Evolutionary conservation across 2,797 vertebrate genomes (phyloP).

Genomic region (Echiichthys vipera): DNA sequence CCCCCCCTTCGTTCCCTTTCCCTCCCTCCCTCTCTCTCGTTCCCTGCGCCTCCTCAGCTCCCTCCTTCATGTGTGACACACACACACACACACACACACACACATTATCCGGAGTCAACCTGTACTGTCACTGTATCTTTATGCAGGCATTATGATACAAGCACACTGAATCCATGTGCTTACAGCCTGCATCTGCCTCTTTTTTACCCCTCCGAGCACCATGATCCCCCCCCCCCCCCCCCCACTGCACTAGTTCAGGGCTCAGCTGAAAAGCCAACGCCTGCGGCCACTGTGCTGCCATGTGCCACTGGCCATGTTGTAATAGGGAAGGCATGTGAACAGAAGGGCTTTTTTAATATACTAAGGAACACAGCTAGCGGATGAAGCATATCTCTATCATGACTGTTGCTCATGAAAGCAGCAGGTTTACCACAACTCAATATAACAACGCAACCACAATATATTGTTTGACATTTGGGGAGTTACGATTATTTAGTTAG

Average conservation of each 20-base stretch:
- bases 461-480: neutral
- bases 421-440: constrained; percentile 15
- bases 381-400: constrained; percentile 34
- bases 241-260: constrained; percentile 74
- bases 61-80: constrained; percentile 54
- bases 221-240: constrained; percentile 55
- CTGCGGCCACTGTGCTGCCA: constrained; percentile 77
- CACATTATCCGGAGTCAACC: constrained; percentile 57
- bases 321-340: constrained; percentile 76
- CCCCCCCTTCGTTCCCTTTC: constrained; percentile 44
- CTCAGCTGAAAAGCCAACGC: constrained; percentile 81
- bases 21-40: constrained; percentile 29
- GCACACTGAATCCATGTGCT: constrained; percentile 55
- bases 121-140: constrained; percentile 63
- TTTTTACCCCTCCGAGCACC: constrained; percentile 34
- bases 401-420: constrained; percentile 18
- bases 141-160: constrained; percentile 65
- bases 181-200: constrained; percentile 55
- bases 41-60: constrained; percentile 55
- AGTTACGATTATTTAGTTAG: constrained; percentile 16
- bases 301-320: constrained; percentile 79
- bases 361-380: constrained; percentile 32
- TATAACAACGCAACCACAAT: no score
- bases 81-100: constrained; percentile 12
- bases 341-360: constrained; percentile 62